Percentiles rank a stretch among this genome's conserved stretches.
Evolutionary conservation across 1,140 invertebrate genomes (phyloP).

Genomic region (Aphidius ervi): DNA sequence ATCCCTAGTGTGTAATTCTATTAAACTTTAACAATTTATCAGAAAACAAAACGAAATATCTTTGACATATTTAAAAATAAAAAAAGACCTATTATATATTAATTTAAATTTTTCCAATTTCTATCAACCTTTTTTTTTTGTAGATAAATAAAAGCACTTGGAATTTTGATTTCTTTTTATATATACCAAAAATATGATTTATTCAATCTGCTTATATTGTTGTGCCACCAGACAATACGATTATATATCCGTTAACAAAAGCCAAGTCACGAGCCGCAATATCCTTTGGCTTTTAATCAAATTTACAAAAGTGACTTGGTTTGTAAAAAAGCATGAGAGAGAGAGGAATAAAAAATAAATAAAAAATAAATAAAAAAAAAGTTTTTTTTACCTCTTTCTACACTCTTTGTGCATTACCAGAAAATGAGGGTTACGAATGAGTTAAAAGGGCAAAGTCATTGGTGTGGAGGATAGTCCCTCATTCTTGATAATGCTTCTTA

Average conservation of each 20-base stretch:
- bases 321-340: not conserved
- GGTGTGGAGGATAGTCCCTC: not conserved
- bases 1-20: too few species aligned
- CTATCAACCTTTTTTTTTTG: too few species aligned
- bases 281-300: constrained; percentile 15
- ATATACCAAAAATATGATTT: not conserved
- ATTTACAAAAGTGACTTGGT: not conserved
- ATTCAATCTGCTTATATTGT: not conserved
- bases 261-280: constrained; percentile 6
- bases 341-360: not conserved
- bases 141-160: too few species aligned
- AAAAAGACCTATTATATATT: not conserved
- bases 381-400: too few species aligned
- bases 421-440: not conserved
- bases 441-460: constrained; percentile 9
- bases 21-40: too few species aligned
- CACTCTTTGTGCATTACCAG: not conserved
- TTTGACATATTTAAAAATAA: too few species aligned
- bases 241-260: too few species aligned
- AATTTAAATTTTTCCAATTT: too few species aligned
- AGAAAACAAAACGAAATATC: too few species aligned
- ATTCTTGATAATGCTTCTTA: constrained; percentile 9
- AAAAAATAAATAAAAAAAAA: not conserved
- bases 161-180: not conserved
- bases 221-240: too few species aligned